Evolutionary conservation across 2,888 invertebrate species (phyloP).

Genomic region (Hyposoter dolosus): DNA sequence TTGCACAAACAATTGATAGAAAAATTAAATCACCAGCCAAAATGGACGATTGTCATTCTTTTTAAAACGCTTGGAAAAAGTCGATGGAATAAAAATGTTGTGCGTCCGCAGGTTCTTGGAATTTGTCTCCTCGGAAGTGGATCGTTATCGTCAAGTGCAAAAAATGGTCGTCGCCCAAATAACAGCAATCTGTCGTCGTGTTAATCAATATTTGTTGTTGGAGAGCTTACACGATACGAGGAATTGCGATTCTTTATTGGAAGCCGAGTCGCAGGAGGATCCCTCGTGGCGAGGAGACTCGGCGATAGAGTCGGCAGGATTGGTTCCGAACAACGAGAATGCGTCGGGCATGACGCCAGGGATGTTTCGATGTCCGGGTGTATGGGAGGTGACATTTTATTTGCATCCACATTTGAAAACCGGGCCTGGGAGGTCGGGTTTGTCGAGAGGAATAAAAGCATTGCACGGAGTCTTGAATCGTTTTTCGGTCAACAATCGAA

Average conservation of each 20-base stretch:
- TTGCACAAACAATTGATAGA: conserved; percentile 48
- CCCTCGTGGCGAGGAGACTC: conserved; percentile 78
- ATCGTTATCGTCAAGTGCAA: conserved; percentile 86
- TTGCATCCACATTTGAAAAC: conserved; percentile 90
- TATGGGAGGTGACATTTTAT: conserved; percentile 89
- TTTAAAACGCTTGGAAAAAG: neutral
- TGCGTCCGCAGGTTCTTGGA: conserved; percentile 85
- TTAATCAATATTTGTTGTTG: conserved; percentile 90
- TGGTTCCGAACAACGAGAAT: conserved; percentile 71
- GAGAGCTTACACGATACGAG: conserved; percentile 89
- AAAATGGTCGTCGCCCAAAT: conserved; percentile 86
- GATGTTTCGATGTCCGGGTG: conserved; percentile 90
- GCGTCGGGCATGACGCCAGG: conserved; percentile 87
- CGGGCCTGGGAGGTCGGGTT: conserved; percentile 87
- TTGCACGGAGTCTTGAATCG: conserved; percentile 89
- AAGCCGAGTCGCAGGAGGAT: conserved; percentile 87
- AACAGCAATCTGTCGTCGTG: conserved; percentile 87
- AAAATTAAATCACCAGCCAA: neutral
- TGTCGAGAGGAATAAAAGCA: conserved; percentile 88
- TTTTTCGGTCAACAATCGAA: conserved; percentile 90
- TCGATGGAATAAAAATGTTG: neutral
- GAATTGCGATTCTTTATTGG: conserved; percentile 88
- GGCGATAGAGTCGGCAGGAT: conserved; percentile 70
- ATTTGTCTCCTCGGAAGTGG: conserved; percentile 86
- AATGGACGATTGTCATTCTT: neutral